These are phyloP conservation scores for Sesamia inferens DNA, from an alignment of 2,888 invertebrate genomes.

Conservation along the genomic window DNA sequence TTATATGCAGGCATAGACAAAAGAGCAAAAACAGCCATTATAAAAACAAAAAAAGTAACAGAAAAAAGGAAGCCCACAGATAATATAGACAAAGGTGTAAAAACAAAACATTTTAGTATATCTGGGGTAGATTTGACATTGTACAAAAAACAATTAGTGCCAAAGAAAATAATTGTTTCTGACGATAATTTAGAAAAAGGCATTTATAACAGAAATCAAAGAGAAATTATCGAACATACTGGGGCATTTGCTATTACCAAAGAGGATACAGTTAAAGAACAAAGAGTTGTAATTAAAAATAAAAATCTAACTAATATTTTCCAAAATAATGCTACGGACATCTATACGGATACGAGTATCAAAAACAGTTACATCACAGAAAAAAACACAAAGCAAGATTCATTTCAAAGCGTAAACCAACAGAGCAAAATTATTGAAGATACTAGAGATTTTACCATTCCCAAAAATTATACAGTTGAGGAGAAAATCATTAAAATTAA, in stretches of 20 bases:
- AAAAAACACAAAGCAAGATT: background rate
- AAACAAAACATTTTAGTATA: background rate
- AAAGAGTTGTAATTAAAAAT: background rate
- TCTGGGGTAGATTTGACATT: background rate
- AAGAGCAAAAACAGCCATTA: background rate
- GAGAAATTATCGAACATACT: background rate
- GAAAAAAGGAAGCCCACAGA: background rate
- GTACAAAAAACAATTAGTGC: background rate
- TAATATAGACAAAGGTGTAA: background rate
- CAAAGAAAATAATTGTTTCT: background rate
- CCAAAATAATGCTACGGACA: background rate
- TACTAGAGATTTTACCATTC: background rate
- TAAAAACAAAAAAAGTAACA: background rate
- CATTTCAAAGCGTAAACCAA: background rate
- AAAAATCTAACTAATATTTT: background rate
- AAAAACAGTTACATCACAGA: background rate
- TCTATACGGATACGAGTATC: background rate
- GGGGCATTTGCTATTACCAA: background rate
- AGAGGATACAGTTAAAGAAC: accelerated
- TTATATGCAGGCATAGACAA: background rate
- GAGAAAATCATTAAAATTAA: background rate
- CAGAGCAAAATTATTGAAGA: background rate
- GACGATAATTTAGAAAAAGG: background rate
- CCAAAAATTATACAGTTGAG: background rate
- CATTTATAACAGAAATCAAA: background rate